A percentile compares a stretch with the other conserved stretches of the same genome.
phyloP scores from a whole-genome alignment of 2,797 vertebrate genomes.

The Sciaenops ocellatus region DNA sequence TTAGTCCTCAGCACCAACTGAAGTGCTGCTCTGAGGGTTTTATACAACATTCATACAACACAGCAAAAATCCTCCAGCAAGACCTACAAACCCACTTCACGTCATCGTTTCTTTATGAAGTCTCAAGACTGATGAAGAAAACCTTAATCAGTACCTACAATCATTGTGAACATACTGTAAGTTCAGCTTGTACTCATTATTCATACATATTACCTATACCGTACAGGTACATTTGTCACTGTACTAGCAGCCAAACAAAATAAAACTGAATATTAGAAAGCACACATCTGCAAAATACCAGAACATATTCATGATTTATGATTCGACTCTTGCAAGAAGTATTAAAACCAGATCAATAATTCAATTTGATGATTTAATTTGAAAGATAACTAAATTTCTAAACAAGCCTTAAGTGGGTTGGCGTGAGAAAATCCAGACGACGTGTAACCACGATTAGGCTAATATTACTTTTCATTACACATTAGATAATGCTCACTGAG shows the following conservation, averaged over 20 bases:
- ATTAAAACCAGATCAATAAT: not conserved
- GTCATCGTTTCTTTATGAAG: too few species aligned
- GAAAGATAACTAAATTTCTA: not conserved
- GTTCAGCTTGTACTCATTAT: not conserved
- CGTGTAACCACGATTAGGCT: not conserved
- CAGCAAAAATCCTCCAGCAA: too few species aligned
- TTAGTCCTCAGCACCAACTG: not conserved
- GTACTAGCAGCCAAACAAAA: not conserved
- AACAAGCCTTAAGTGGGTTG: not conserved
- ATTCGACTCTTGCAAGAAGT: not conserved
- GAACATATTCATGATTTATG: not conserved
- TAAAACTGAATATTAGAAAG: not conserved
- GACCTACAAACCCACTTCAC: not conserved
- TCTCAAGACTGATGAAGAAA: not conserved
- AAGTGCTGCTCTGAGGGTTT: not conserved
- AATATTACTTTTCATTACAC: slow-evolving; percentile 10
- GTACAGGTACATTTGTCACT: not conserved
- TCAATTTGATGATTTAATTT: not conserved
- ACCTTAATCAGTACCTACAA: not conserved
- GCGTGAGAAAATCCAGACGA: not conserved
- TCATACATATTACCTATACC: not conserved
- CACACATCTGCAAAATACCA: not conserved
- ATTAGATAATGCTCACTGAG: not conserved
- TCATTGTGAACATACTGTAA: not conserved
- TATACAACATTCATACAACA: too few species aligned